Evolutionary conservation across 1,140 invertebrate species (phyloP), one percentile per base, ranked within the genome.

Genomic region (Copidosoma floridanum): DNA sequence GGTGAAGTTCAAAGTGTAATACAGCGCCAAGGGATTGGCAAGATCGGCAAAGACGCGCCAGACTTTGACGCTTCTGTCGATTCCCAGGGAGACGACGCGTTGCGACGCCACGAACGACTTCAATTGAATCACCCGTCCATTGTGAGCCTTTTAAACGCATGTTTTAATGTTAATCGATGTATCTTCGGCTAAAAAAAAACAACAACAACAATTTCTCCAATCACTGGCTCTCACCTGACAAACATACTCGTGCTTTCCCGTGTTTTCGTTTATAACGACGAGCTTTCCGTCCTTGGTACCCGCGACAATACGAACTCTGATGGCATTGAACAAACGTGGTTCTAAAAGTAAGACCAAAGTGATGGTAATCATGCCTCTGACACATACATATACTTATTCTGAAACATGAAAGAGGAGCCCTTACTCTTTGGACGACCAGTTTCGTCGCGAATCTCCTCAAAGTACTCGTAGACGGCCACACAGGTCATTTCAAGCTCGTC

Each of bases 21-120:
- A 41, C 12, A 69, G n/a, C 10, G 46, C 48, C 23, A 71, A 32
- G 18, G 64, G 58, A 16, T 46, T 2, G 0, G 26, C 2, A 7
- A 68, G 58, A 12, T 66, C 57, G n/a, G 64, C 41, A 37, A 66
- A 63, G 21, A 71, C 27, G 26, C 58, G 51, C 69, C 69, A 71
- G 16, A 67, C 51, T 61, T 71, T 71, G 2, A 69, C 48, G 16
- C 51, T 66, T 24, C 55, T 69, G 12, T 71, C 69, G 10, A 14
- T 16, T 20, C 65, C 67, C 2, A 67, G 29, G 3, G 69, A 71
- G 26, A 66, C 16, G 1, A 68, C 5, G 12, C 56, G 65, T 8
- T 41, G 29, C 1, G 57, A 54, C 7, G 18, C 14, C 2, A 35
- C 37, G 0, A 64, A 67, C 2, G 40, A 29, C 10, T 37, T 2